Conservation (phyloP, 1,140 invertebrate genomes). For the Hyles euphorbiae region DNA sequence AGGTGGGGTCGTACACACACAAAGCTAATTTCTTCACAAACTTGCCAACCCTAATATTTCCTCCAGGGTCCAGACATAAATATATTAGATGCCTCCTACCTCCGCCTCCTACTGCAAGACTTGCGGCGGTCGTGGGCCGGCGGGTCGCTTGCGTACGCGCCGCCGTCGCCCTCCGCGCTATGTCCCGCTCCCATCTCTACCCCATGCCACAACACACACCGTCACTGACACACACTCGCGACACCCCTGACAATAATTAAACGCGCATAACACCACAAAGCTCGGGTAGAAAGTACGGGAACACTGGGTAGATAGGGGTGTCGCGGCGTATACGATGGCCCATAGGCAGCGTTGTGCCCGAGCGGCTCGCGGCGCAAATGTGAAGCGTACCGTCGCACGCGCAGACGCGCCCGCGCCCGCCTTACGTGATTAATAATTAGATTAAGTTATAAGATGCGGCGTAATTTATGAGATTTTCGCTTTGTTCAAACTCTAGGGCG, state of each 20-base stretch:
- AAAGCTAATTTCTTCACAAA: no score
- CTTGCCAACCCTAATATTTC: no score
- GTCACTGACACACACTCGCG: conserved; percentile 42
- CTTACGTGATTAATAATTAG: conserved; percentile 39
- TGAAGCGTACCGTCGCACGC: conserved; percentile 63
- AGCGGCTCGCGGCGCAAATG: conserved; percentile 56
- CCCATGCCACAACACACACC: conserved; percentile 66
- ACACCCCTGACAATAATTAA: conserved; percentile 29
- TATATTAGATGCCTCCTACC: conserved; percentile 31
- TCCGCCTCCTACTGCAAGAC: conserved; percentile 52
- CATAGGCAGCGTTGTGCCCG: conserved; percentile 46
- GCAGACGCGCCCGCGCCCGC: conserved; percentile 40
- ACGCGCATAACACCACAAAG: background rate
- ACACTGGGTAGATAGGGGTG: conserved; percentile 20
- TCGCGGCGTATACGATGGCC: conserved; percentile 26
- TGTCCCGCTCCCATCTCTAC: conserved; percentile 64
- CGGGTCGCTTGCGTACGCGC: conserved; percentile 64
- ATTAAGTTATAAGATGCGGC: conserved; percentile 22
- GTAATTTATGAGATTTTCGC: background rate
- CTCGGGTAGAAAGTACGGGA: no score
- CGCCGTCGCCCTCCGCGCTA: conserved; percentile 58
- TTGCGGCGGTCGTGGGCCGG: conserved; percentile 54
- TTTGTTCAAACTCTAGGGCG: background rate
- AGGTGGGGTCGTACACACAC: no score
- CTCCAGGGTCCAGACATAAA: background rate